Base-by-base conservation (phyloP, 2,113 vertebrate species). In the Carlito syrichta region DNA sequence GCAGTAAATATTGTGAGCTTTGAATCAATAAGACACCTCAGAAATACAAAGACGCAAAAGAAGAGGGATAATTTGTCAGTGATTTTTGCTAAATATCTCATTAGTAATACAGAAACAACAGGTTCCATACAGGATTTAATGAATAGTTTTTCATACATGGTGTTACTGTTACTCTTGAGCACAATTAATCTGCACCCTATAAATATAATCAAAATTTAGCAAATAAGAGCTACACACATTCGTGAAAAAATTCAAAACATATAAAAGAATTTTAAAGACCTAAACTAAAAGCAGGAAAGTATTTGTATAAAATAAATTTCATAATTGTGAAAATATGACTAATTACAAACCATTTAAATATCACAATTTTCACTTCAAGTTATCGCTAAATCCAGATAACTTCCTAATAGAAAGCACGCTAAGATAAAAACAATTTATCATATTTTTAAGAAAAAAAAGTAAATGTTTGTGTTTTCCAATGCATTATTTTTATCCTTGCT, bases 1-100 rank as follows among this genome's bases (percentile, higher is more conserved):
- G 62, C 95, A 63, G 87, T 97, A 98, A 98, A 97, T 98, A 98
- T 96, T 98, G 92, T 86, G 97, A 89, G 71, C 38, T 96, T 58
- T 93, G 40, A 94, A 71, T 96, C 91, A 98, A 96, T 91, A 74
- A 27, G 40, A 94, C 22, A 79, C 0, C 1, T 8, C 16, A 40
- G 96, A 94, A 96, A 97, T 96, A 97, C 22, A 98, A 94, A 78
- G 17, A 95, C 27, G 74, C 27, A 32, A 97, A 93, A 93, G 69
- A 89, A 95, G 90, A 97, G 11, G 35, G 94, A 38, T 78, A 93
- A 97, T 98, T 98, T 98, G 52, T 88, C 94, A 92, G 35, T 76
- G 71, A 71, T 87, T 96, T 96, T 17, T 94, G 43, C 84, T 96
- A 98, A 98, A 85, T 98, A 92, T 95, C 91, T 96, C 94, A 96